These are phyloP conservation scores for Melanargia galathea DNA, from an alignment of 2,888 invertebrate genomes.

Conservation along the genomic window DNA sequence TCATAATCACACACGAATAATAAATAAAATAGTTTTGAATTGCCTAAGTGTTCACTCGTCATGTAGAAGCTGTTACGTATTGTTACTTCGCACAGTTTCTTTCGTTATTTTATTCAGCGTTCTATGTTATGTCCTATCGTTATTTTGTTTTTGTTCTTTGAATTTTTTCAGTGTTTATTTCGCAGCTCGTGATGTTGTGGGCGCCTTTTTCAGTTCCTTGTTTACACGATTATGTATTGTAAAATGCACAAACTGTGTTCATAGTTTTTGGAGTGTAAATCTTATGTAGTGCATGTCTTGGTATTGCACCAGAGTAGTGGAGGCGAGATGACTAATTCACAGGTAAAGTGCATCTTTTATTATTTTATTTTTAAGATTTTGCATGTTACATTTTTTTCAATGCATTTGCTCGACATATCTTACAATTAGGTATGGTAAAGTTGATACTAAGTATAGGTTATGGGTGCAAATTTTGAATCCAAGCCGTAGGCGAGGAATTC, in stretches of 20 bases:
- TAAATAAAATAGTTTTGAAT: slow-evolving; percentile 52
- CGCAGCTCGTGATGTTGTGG: slow-evolving; percentile 75
- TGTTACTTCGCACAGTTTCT: slow-evolving; percentile 51
- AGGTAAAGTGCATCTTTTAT: slow-evolving; percentile 74
- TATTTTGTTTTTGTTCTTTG: slow-evolving; percentile 69
- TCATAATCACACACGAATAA: slow-evolving; percentile 57
- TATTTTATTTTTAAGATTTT: slow-evolving; percentile 54
- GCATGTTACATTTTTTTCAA: slow-evolving; percentile 35
- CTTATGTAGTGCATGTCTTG: slow-evolving; percentile 77
- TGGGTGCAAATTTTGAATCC: no score
- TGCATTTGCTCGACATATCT: background rate
- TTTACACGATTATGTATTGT: slow-evolving; percentile 68
- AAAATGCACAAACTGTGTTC: slow-evolving; percentile 72
- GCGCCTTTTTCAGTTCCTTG: slow-evolving; percentile 70
- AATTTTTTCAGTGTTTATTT: slow-evolving; percentile 72
- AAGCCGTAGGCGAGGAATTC: no score
- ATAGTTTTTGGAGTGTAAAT: slow-evolving; percentile 69
- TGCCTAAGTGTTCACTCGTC: slow-evolving; percentile 49
- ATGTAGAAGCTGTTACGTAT: slow-evolving; percentile 47
- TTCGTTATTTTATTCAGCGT: slow-evolving; percentile 51
- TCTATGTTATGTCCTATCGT: slow-evolving; percentile 55
- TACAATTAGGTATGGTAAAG: background rate
- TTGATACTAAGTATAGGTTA: no score
- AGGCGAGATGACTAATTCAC: slow-evolving; percentile 83
- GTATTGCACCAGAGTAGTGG: slow-evolving; percentile 69